phyloP scores from a whole-genome alignment of 2,888 invertebrate genomes.

The Leptopilina myrica region DNA sequence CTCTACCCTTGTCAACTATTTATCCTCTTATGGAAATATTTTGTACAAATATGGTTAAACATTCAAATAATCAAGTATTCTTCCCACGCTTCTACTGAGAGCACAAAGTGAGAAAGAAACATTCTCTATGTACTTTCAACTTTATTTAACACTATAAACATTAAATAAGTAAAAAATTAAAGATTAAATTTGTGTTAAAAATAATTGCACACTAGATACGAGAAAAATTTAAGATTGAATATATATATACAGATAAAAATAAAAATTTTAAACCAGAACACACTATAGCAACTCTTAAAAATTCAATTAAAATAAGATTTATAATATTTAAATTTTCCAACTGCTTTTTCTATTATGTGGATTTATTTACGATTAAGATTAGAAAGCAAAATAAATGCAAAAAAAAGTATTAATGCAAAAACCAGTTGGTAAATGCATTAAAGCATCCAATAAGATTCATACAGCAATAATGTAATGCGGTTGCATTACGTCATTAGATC shows the following conservation, averaged over 20 bases:
- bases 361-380: not conserved
- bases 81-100: not conserved
- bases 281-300: too few species aligned
- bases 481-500: conserved; percentile 35
- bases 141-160: too few species aligned
- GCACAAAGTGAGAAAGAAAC: too few species aligned
- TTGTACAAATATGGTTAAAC: not conserved
- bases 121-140: too few species aligned
- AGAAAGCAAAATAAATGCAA: not conserved
- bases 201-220: too few species aligned
- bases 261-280: too few species aligned
- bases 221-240: not conserved
- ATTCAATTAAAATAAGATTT: too few species aligned
- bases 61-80: not conserved
- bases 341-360: too few species aligned
- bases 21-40: not conserved
- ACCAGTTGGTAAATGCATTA: conserved; percentile 21
- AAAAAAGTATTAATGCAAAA: conserved; percentile 13
- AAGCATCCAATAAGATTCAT: conserved; percentile 19
- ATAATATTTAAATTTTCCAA: too few species aligned
- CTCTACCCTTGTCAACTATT: not conserved
- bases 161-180: too few species aligned
- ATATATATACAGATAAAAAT: too few species aligned
- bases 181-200: too few species aligned
- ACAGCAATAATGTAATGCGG: conserved; percentile 21